phyloP scores from a whole-genome alignment of 2,113 vertebrate genomes.

The Prunella himalayana region DNA sequence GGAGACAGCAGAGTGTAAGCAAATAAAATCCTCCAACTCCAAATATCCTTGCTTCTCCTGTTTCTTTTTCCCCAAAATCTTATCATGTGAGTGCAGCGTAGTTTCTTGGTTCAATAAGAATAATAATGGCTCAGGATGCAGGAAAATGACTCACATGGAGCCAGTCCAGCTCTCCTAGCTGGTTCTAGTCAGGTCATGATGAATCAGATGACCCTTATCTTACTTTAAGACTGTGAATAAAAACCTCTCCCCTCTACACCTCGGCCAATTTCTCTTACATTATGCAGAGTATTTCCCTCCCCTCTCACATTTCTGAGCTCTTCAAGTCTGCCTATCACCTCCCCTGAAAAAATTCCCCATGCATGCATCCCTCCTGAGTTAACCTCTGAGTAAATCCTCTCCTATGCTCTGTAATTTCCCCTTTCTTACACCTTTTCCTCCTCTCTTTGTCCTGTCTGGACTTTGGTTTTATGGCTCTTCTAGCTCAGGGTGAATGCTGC shows the following conservation, averaged over 20 bases:
- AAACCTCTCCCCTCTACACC: slow-evolving; percentile 12
- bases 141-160: slow-evolving; percentile 70
- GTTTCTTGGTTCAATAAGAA: slow-evolving; percentile 59
- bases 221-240: slow-evolving; percentile 36
- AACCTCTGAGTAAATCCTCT: not conserved
- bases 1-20: not conserved
- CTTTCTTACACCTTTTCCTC: not conserved
- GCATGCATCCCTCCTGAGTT: not conserved
- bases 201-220: slow-evolving; percentile 66
- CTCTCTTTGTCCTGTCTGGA: not conserved
- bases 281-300: not conserved
- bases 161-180: slow-evolving; percentile 34
- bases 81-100: slow-evolving; percentile 10
- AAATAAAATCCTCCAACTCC: not conserved
- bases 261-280: not conserved
- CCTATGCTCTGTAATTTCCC: not conserved
- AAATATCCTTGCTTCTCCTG: not conserved
- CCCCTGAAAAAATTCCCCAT: not conserved
- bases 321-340: not conserved
- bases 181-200: slow-evolving; percentile 60
- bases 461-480: not conserved
- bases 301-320: slow-evolving; percentile 3
- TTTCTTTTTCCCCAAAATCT: not conserved
- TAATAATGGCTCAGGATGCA: slow-evolving; percentile 56
- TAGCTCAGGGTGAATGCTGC: not conserved